Base-by-base conservation (phyloP, 2,797 vertebrate species). In the Enteromius thamalakanensis region DNA sequence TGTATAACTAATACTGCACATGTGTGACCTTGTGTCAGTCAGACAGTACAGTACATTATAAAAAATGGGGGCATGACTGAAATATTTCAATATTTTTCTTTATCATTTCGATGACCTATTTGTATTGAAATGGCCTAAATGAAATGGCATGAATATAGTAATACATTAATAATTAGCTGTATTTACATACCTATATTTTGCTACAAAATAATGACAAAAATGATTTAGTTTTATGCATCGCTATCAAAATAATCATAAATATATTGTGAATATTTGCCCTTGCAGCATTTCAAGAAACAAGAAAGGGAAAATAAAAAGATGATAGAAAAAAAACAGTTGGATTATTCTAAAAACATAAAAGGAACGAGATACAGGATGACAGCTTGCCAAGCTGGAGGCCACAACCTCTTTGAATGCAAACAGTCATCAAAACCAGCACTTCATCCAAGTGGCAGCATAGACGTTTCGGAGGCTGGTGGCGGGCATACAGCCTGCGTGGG, bases 361-460 rank as follows among this genome's bases (percentile, higher is more conserved):
- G 51, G 58, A 81, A 23, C 8, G 9, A 40, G 29, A 82, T 65
- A 67, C 11, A 58, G 62, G 65, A 47, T 77, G 74, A 34, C 72
- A 68, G 74, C 68, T 47, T 76, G 65, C 72, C 23, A 34, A 58
- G 62, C 81, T 53, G 67, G 77, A 79, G 64, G 65, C 29, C 47
- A 79, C 29, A 79, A 79, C 29, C 34, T 79, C 32, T 69, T 53
- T 79, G 45, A 79, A 75, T 83, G 32, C 62, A 81, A 65, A 81
- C 70, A 53, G 60, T 68, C 80, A 55, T 75, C 80, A 82, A 76
- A 82, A 53, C 60, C 60, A n/a, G 60, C 71, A 15, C 47, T 76
- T 75, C 34, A 82, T 82, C 60, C 34, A 42, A 82, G 80, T 83
- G 72, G 74, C 74, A 76, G 74, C 26, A n/a, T 51, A 77, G 40